Percentiles rank a stretch among this genome's conserved stretches.
Evolutionary conservation across 2,888 invertebrate genomes (phyloP).

Genomic region (Ophion obscuratus): DNA sequence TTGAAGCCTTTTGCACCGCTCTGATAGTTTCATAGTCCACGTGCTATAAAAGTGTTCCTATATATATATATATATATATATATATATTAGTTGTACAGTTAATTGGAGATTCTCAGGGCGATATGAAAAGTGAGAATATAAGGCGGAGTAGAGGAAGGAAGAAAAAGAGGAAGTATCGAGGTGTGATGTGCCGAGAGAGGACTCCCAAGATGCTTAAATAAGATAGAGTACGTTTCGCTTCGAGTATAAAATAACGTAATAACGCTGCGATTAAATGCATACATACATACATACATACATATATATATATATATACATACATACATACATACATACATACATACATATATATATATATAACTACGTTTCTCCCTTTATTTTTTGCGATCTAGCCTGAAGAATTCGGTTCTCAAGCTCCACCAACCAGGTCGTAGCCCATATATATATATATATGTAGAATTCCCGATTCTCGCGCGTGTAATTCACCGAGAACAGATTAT

Average conservation of each 20-base stretch:
- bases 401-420: neutral
- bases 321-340: neutral
- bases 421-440: neutral
- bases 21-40: conserved; percentile 52
- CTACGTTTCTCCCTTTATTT: neutral
- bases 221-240: conserved; percentile 42
- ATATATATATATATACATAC: neutral
- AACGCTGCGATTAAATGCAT: neutral
- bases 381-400: too few species aligned
- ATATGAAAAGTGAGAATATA: conserved; percentile 49
- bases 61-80: too few species aligned
- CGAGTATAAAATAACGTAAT: conserved; percentile 14
- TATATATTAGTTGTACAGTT: conserved; percentile 53
- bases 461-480: conserved; percentile 33
- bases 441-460: neutral
- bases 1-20: conserved; percentile 35
- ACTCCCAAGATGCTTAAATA: conserved; percentile 28
- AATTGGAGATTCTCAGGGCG: conserved; percentile 63
- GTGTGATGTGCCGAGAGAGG: conserved; percentile 50
- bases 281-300: neutral
- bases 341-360: conserved; percentile 6
- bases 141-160: neutral
- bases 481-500: conserved; percentile 57
- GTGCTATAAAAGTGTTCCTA: conserved; percentile 19
- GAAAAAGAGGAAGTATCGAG: conserved; percentile 1